Percentiles rank a stretch among this genome's conserved stretches.
These are phyloP conservation scores for Dolichoris vasculosae DNA, from an alignment of 1,140 invertebrate genomes.

Conservation along the genomic window DNA sequence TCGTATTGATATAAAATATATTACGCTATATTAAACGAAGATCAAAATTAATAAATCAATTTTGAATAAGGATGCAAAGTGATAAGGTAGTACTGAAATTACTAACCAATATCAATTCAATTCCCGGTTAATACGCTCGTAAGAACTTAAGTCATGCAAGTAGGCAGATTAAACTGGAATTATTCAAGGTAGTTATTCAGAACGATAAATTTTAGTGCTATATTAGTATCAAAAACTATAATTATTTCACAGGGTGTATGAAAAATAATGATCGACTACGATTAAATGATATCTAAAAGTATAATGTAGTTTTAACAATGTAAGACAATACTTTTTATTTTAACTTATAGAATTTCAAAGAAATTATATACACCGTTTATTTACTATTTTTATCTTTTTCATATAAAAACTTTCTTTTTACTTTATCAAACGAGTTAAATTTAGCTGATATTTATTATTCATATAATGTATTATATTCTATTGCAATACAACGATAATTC, in stretches of 20 bases:
- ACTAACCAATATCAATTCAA: constrained; percentile 15
- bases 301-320: too few relatives aligned
- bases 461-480: too few relatives aligned
- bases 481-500: too few relatives aligned
- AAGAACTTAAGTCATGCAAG: neutral
- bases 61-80: neutral
- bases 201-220: neutral
- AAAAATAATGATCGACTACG: neutral
- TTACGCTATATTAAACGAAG: neutral
- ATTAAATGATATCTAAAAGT: too few relatives aligned
- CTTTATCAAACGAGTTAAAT: too few relatives aligned
- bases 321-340: too few relatives aligned
- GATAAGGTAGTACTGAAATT: constrained; percentile 11
- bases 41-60: neutral
- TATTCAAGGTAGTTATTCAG: constrained; percentile 1
- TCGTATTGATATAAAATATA: neutral
- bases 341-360: too few relatives aligned
- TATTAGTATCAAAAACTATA: neutral
- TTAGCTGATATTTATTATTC: too few relatives aligned
- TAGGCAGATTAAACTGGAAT: constrained; percentile 11
- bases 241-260: neutral
- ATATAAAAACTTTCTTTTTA: too few relatives aligned
- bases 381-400: too few relatives aligned
- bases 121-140: constrained; percentile 8
- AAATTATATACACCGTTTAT: too few relatives aligned